Conservation (phyloP, 2,888 invertebrate species). For the Drosophila cracens region DNA sequence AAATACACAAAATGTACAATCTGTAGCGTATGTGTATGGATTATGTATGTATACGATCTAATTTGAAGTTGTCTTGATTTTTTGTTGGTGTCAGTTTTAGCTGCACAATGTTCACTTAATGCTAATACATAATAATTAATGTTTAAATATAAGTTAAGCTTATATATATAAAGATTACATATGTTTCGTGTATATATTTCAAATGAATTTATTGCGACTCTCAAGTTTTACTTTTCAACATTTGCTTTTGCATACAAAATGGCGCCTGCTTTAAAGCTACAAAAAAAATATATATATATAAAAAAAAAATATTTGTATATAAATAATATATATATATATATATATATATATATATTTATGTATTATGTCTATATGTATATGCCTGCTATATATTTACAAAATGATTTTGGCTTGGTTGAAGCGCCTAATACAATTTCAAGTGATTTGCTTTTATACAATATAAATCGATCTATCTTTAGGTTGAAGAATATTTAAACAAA, state of each 20-base stretch:
- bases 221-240: conserved; percentile 62
- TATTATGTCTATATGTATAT: conserved; percentile 25
- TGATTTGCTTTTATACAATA: conserved; percentile 37
- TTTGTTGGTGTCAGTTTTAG: conserved; percentile 1
- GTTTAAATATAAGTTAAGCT: conserved; percentile 16
- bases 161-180: conserved; percentile 26
- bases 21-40: conserved; percentile 25
- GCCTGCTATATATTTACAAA: conserved; percentile 45
- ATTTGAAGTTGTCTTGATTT: conserved; percentile 24
- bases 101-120: conserved; percentile 2
- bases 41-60: conserved; percentile 17
- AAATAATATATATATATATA: conserved; percentile 17
- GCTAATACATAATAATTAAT: conserved; percentile 26
- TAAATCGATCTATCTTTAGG: conserved; percentile 20
- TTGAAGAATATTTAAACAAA: conserved; percentile 17
- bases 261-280: conserved; percentile 68
- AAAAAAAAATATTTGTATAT: conserved; percentile 6
- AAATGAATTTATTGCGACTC: conserved; percentile 36
- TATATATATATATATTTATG: background rate
- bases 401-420: conserved; percentile 39
- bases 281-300: conserved; percentile 33
- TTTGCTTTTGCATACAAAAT: conserved; percentile 61
- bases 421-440: conserved; percentile 29
- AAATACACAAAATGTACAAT: conserved; percentile 44
- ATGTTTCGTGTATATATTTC: conserved; percentile 14